Evolutionary conservation across 2,797 vertebrate species (phyloP).

Genomic region (Urocyon cinereoargenteus): DNA sequence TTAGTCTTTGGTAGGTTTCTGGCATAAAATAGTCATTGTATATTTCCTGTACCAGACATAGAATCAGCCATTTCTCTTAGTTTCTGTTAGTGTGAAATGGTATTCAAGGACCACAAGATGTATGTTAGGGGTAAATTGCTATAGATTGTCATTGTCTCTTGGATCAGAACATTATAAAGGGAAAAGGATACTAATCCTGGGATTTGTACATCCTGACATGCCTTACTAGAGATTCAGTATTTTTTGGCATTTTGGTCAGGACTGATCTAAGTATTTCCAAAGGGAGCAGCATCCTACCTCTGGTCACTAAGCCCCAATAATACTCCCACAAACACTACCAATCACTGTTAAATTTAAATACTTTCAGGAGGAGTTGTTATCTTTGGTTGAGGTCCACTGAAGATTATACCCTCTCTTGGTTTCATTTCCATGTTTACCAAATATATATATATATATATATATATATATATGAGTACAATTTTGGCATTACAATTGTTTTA

Average conservation of each 20-base stretch:
- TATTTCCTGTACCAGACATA: neutral
- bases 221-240: neutral
- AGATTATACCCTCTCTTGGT: neutral
- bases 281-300: neutral
- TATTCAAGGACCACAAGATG: neutral
- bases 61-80: neutral
- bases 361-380: neutral
- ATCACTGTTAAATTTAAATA: neutral
- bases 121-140: neutral
- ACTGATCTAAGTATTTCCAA: neutral
- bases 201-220: neutral
- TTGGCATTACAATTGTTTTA: neutral
- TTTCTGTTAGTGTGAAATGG: neutral
- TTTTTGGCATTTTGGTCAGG: neutral
- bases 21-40: neutral
- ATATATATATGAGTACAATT: neutral
- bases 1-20: neutral
- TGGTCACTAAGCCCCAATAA: neutral
- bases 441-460: no score
- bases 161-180: neutral
- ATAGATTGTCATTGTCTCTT: neutral
- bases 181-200: neutral
- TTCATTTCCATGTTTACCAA: neutral
- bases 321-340: neutral
- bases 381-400: slow-evolving; percentile 29